Evolutionary conservation across 2,888 invertebrate species (phyloP).

Genomic region (Eupithecia subfuscata): DNA sequence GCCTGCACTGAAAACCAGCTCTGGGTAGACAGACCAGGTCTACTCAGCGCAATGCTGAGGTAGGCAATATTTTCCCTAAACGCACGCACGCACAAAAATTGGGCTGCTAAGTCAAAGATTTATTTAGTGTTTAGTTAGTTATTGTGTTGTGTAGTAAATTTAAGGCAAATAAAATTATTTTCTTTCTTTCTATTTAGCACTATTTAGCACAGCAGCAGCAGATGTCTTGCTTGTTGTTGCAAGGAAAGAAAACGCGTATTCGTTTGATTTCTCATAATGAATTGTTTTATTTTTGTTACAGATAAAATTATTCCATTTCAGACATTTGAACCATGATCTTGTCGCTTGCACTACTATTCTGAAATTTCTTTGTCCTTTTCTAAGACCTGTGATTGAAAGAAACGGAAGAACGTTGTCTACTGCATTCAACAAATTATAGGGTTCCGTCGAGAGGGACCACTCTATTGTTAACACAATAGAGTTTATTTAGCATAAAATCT

Average conservation of each 20-base stretch:
- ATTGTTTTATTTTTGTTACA: background rate
- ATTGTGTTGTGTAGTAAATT: no score
- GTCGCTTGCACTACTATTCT: constrained; percentile 46
- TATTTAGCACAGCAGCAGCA: no score
- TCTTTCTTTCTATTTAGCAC: no score
- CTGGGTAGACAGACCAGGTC: no score
- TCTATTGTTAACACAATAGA: constrained; percentile 67
- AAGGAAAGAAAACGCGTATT: background rate
- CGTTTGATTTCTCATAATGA: background rate
- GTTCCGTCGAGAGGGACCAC: constrained; percentile 60
- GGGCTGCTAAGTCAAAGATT: no score
- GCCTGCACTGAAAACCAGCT: no score
- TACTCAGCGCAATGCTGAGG: no score
- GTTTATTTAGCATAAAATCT: constrained; percentile 76
- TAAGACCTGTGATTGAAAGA: constrained; percentile 63
- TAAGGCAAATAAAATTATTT: no score
- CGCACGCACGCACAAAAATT: no score
- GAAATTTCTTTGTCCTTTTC: constrained; percentile 57
- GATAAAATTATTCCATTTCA: background rate
- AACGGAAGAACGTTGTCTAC: constrained; percentile 76
- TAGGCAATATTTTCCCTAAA: no score
- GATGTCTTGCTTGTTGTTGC: background rate
- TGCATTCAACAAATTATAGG: constrained; percentile 68
- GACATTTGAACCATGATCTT: constrained; percentile 12
- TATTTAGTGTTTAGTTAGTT: no score